A percentile compares a stretch with the other conserved stretches of the same genome.
These are phyloP conservation scores for Melopsittacus undulatus DNA, from an alignment of 2,797 vertebrate species.

Conservation along the genomic window DNA sequence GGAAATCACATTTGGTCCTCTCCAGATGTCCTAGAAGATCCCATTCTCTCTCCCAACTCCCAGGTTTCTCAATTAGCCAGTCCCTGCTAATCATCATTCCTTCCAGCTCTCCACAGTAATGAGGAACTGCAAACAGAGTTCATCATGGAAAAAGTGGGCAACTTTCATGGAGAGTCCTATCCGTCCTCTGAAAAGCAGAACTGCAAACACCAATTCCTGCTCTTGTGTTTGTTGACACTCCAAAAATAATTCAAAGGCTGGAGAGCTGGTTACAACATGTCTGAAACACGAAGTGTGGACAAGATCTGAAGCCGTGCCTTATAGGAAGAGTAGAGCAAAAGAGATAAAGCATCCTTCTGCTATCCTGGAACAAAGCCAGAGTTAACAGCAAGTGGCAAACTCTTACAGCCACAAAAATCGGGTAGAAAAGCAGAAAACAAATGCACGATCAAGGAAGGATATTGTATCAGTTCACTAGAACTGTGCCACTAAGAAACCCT, in stretches of 20 bases:
- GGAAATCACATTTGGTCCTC: not conserved
- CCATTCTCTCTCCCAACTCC: not conserved
- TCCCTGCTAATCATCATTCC: not conserved
- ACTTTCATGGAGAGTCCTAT: not conserved
- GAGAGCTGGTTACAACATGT: not conserved
- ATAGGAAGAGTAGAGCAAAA: not conserved
- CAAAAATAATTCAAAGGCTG: conserved; percentile 1
- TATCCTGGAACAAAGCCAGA: not conserved
- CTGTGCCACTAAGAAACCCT: not conserved
- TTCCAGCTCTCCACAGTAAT: not conserved
- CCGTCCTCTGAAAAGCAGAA: not conserved
- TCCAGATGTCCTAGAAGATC: not conserved
- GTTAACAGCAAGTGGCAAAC: not conserved
- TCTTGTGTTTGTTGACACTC: not conserved
- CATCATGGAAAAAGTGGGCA: not conserved
- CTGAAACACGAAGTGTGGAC: not conserved
- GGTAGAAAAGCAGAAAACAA: not conserved
- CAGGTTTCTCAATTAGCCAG: not conserved
- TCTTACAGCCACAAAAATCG: not conserved
- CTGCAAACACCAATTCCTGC: not conserved
- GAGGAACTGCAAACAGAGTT: not conserved
- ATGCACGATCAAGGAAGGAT: not conserved
- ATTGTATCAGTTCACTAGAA: not conserved
- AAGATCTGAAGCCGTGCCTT: not conserved
- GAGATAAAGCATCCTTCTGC: not conserved